Base-by-base conservation (phyloP, 2,113 vertebrate species). In the Otocyon megalotis region DNA sequence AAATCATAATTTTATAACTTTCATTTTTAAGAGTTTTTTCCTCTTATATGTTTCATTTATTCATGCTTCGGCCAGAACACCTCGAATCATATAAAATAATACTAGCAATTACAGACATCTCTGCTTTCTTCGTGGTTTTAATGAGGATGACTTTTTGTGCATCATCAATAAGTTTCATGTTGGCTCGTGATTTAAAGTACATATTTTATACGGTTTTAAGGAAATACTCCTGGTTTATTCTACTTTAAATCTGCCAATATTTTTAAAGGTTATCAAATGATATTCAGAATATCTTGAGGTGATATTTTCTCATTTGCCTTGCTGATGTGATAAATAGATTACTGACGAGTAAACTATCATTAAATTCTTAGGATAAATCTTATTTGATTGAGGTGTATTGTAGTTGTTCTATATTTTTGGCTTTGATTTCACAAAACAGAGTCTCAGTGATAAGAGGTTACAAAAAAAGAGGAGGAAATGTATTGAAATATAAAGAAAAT, bases 121-220 rank as follows among this genome's bases (percentile, higher is more conserved):
- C 87, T 90, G 14, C 11, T 81, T 83, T 84, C 62, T 28, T 95
- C 63, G 14, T 50, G 17, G 16, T 93, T 96, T 77, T 93, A 90
- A 87, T 90, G 19, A 74, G 8, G 69, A 65, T 19, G 5, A 53
- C 19, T 81, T 62, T 24, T 35, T 93, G n/a, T 90, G 26, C 35
- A 56, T 77, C 67, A 62, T 2, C n/a, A 54, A 54, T 50, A 86
- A 74, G 12, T 85, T 63, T 58, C 16, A 54, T 71, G 48, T 43
- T 90, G 30, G 3, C 4, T 90, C 3, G 81, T 85, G 13, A 26
- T n/a, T 62, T 87, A 32, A 92, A 48, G 14, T 22, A 58, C 28
- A 15, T 53, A 60, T 89, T 93, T 94, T 60, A 87, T 26, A 72
- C 3, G 63, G 16, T 62, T 82, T 86, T 71, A 90, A 89, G 16